Evolutionary conservation across 1,140 invertebrate species (phyloP).

Genomic region (Carposina sasakii): DNA sequence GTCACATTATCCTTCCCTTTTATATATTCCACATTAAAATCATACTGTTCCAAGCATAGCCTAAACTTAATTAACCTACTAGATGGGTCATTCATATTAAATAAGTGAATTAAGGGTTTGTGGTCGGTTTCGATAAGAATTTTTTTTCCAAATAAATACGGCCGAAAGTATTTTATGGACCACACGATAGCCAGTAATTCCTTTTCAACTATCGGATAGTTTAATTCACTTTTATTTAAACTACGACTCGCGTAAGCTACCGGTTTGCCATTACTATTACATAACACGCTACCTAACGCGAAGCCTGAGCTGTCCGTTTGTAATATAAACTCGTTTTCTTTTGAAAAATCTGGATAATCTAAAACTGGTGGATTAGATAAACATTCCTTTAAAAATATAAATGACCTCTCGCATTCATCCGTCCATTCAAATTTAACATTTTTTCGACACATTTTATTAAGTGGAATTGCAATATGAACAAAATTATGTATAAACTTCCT

Average conservation of each 20-base stretch:
- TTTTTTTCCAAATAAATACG: constrained; percentile 43
- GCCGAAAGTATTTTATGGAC: constrained; percentile 52
- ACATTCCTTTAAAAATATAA: background rate
- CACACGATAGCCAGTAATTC: constrained; percentile 72
- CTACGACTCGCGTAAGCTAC: too few relatives aligned
- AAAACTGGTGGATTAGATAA: background rate
- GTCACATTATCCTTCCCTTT: constrained; percentile 2
- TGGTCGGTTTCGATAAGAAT: constrained; percentile 56
- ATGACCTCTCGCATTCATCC: background rate
- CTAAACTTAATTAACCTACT: constrained; percentile 42
- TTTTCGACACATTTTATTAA: constrained; percentile 14
- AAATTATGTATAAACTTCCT: constrained; percentile 13
- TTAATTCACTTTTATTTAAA: too few relatives aligned
- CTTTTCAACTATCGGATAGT: too few relatives aligned
- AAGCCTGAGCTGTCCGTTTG: too few relatives aligned
- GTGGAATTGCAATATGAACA: constrained; percentile 6
- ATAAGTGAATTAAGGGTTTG: constrained; percentile 42
- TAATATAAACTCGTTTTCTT: too few relatives aligned
- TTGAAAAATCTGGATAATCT: too few relatives aligned
- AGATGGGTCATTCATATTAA: constrained; percentile 33
- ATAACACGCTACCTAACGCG: too few relatives aligned
- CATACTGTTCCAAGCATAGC: constrained; percentile 38
- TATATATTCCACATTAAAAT: constrained; percentile 39
- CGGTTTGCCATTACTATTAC: too few relatives aligned
- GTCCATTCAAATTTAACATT: constrained; percentile 7